phyloP scores from a whole-genome alignment of 1,140 invertebrate genomes.

The Triops longicaudatus region DNA sequence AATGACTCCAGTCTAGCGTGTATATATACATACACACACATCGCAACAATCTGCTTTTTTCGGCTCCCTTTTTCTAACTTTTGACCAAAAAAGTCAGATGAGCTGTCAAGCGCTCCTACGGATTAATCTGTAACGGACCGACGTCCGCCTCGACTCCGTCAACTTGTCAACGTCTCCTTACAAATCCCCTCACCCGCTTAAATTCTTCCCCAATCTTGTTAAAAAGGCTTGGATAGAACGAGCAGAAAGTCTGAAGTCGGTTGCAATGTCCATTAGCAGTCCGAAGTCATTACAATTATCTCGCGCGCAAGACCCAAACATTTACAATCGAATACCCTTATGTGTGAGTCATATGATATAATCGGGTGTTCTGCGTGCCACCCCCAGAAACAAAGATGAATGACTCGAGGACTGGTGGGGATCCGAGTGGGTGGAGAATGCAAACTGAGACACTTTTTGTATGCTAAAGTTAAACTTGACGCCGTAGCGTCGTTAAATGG shows the following conservation, averaged over 20 bases:
- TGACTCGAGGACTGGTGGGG: not conserved
- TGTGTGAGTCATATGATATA: slow-evolving; percentile 8
- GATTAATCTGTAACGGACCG: slow-evolving; percentile 12
- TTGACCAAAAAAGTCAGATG: slow-evolving; percentile 15
- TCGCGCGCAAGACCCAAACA: not conserved
- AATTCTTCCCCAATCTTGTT: slow-evolving; percentile 13
- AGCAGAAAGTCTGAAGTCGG: not conserved
- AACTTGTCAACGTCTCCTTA: slow-evolving; percentile 12
- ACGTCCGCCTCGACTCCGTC: not conserved
- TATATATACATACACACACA: not conserved
- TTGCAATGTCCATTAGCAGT: not conserved
- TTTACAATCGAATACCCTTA: not conserved
- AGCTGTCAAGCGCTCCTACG: slow-evolving; percentile 5
- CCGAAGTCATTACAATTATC: slow-evolving; percentile 6
- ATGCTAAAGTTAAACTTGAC: slow-evolving; percentile 7
- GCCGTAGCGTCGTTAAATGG: not conserved
- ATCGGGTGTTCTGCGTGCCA: not conserved
- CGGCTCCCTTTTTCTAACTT: not conserved
- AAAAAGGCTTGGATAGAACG: not conserved
- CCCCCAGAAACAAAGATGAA: not conserved
- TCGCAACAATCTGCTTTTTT: slow-evolving; percentile 15
- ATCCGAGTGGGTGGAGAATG: not conserved
- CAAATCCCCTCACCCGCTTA: not conserved
- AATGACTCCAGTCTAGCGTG: slow-evolving; percentile 14
- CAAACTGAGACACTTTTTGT: not conserved